Conservation (phyloP, 1,140 invertebrate genomes). For the Orius laevigatus region DNA sequence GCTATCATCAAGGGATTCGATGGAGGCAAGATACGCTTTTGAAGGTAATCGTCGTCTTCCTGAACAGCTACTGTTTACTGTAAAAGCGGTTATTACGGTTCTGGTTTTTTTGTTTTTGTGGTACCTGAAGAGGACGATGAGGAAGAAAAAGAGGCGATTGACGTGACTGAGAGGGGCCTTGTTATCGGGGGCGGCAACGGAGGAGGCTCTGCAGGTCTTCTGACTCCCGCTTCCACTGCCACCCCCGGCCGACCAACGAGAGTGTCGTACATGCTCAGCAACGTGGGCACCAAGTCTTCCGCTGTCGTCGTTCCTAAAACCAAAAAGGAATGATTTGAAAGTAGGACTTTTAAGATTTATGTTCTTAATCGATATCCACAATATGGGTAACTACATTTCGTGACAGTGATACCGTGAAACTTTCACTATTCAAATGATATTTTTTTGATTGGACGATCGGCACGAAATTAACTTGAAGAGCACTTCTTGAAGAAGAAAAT, state of each 20-base stretch:
- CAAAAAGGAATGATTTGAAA: no score
- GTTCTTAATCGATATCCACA: no score
- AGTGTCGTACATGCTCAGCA: slow-evolving; percentile 49
- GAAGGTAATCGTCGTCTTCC: slow-evolving; percentile 29
- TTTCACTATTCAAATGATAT: no score
- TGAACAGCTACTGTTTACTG: slow-evolving; percentile 29
- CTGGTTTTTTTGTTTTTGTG: slow-evolving; percentile 13
- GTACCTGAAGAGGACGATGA: slow-evolving; percentile 34
- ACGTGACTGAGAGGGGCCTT: slow-evolving; percentile 62
- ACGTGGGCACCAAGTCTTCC: slow-evolving; percentile 46
- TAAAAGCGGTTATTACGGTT: slow-evolving; percentile 21
- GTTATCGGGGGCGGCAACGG: slow-evolving; percentile 22
- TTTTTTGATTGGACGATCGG: no score
- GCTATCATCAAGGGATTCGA: slow-evolving; percentile 56
- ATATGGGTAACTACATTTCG: no score
- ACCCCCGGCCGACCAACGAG: slow-evolving; percentile 29
- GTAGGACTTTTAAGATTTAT: no score
- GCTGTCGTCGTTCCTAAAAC: slow-evolving; percentile 35
- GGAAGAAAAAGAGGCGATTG: slow-evolving; percentile 58
- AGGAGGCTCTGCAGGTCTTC: slow-evolving; percentile 11
- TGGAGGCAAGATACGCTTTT: slow-evolving; percentile 57
- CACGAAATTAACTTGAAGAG: no score
- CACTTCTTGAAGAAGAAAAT: no score
- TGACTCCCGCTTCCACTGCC: slow-evolving; percentile 3
- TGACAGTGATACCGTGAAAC: no score